Percentiles rank a stretch among this genome's conserved stretches.
These are phyloP conservation scores for Apis laboriosa DNA, from an alignment of 1,140 invertebrate genomes.

Conservation along the genomic window DNA sequence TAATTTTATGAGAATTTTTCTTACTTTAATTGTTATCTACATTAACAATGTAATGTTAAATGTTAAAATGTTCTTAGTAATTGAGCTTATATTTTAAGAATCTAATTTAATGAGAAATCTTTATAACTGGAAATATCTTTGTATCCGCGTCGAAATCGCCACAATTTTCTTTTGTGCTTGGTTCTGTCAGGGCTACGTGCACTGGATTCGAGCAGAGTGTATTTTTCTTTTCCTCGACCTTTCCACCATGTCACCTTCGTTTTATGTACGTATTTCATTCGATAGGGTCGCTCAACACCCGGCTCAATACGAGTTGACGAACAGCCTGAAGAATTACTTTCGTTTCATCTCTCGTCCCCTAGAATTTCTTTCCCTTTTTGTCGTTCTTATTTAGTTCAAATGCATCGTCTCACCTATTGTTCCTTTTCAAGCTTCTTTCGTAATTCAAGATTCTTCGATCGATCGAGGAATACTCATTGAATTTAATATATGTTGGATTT, in stretches of 20 bases:
- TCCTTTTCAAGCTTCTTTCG: neutral
- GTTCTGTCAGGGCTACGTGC: constrained; percentile 35
- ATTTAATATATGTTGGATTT: neutral
- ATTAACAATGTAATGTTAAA: too few relatives aligned
- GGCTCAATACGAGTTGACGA: constrained; percentile 53
- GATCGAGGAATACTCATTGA: neutral
- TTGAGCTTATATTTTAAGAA: too few relatives aligned
- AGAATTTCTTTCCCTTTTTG: neutral
- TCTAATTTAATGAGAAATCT: neutral
- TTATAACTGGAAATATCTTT: neutral
- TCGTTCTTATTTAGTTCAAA: neutral
- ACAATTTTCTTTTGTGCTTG: constrained; percentile 42
- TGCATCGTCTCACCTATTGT: constrained; percentile 18
- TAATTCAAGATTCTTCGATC: neutral
- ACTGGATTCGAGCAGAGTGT: constrained; percentile 22
- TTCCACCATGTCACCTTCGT: constrained; percentile 26
- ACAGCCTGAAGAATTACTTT: constrained; percentile 60
- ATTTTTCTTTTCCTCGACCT: constrained; percentile 50
- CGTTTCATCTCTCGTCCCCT: constrained; percentile 49
- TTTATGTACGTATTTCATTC: constrained; percentile 46
- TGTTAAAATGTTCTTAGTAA: too few relatives aligned
- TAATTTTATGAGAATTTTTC: too few relatives aligned
- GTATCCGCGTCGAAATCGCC: constrained; percentile 11
- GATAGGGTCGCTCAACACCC: constrained; percentile 43
- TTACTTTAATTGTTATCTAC: too few relatives aligned